Evolutionary conservation across 2,888 invertebrate genomes (phyloP), one percentile per base, ranked within the genome.

Genomic region (Emmelina monodactyla): DNA sequence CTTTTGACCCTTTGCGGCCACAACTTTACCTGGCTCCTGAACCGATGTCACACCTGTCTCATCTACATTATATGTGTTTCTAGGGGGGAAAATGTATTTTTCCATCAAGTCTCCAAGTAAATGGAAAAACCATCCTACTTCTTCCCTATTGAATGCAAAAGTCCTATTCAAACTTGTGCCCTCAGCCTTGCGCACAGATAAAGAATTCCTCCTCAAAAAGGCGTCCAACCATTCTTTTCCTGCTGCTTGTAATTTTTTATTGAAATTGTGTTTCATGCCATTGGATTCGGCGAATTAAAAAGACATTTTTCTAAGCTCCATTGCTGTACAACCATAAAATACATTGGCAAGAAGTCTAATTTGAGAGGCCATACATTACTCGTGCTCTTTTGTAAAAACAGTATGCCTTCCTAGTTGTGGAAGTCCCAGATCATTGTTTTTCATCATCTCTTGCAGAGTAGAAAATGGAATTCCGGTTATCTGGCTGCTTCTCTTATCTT

Each of bases 1-100:
- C n/a, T 16, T 38, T 16, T 37, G 36, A 12, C 42, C 37, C 25
- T 34, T 39, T 7, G 31, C 29, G 16, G 38, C 37, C 11, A 42
- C 16, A 15, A 34, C 28, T 33, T 37, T 35, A 4, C 29, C 32
- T 3, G 37, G 31, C 6, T 34, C 32, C 28, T 34, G 33, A 7
- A 35, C 34, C 7, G 38, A 22, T 6, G 15, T 14, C 5, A 34
- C 36, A 38, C 33, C 37, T 9, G 38, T 41, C 32, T 41, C 35
- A 12, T 41, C 42, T 7, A 32, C 29, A 34, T 39, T 42, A 19
- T 34, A 42, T 15, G 37, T 37, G 11, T 41, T 38, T 14, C 31
- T 34, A 4, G 36, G 34, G 13, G 32, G 12, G 33, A 40, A 38
- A 12, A 33, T 36, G 28, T 37, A 25, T 37, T 40, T 42, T 34